Evolutionary conservation across 2,888 invertebrate genomes (phyloP), one percentile per base, ranked within the genome.

Genomic region (Pollenia labialis): DNA sequence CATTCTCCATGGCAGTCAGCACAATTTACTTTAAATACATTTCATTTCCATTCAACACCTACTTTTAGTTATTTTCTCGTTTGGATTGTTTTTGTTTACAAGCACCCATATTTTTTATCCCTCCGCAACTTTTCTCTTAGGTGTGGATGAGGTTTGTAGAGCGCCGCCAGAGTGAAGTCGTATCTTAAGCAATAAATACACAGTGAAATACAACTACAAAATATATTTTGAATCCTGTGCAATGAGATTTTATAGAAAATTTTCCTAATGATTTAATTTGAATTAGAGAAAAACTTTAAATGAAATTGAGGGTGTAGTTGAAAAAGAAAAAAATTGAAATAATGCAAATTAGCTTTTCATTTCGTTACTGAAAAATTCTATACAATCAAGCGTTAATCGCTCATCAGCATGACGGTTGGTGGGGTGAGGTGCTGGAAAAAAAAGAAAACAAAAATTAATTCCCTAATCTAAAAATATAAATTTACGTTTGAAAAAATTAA

Each of bases 231-330:
- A 72, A 71, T 80, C 32, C 64, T 60, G 58, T 75, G 71, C 79
- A 80, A 80, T 82, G 52, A 58, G 23, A 64, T 69, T 77, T 81
- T 77, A 71, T 84, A 56, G 46, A 83, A 84, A 87, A 87, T 81
- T 77, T 87, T 87, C 84, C 74, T 84, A 81, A 84, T 84, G 87
- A 87, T 87, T 87, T 84, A 87, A 87, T 87, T 84, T 81, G 84
- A 81, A 84, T 74, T 85, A 52, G 71, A 83, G 48, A 46, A 62
- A 52, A 79, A 77, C 16, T 81, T 80, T 58, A 64, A 84, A 84
- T 76, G 52, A 77, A 87, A 87, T 81, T 84, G 76, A 77, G 81
- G 81, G 68, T 71, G 60, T 46, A 68, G 50, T 16, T 16, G 6
- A 12, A 58, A 50, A 14, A 40, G 42, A 4, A n/a, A 23, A 68